Evolutionary conservation across 2,888 invertebrate species (phyloP), one percentile per base, ranked within the genome.

Genomic region (Epinotia ramella): DNA sequence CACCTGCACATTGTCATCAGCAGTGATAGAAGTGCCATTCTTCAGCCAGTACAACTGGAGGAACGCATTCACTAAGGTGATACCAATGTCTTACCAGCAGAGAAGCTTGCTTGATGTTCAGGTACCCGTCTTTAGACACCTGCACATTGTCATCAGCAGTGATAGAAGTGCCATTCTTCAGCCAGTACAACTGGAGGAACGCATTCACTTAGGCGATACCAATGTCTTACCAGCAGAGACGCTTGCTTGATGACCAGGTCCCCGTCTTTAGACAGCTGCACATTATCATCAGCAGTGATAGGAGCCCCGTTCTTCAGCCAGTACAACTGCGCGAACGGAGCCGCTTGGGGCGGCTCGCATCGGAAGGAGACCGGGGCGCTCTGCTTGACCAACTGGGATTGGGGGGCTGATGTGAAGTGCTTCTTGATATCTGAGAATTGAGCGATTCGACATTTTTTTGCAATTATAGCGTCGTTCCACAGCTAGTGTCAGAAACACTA

Each of bases 381-480:
- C 79, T 98, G 95, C 88, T 98, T 97, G 53, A 98, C 97, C 68
- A 96, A 95, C 78, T 97, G 96, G 1, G 97, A 97, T 83, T 97
- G 96, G 9, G 99, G 99, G n/a, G 97, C 96, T 78, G 97, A 96
- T 82, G 97, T 96, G 95, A 99, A 99, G 88, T 97, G 97, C 92
- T 98, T 98, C 92, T 97, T 97, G 91, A 99, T 95, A 93, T 97
- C 99, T 99, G 83, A 3, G 71, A 63, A 46, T 53, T 53, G n/a
- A 53, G n/a, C 53, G 53, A 7, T 13, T 40, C 2, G 9, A 7
- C 2, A 7, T 40, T 40, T 40, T 40, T 40, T 40, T 40, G 40
- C 40, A 40, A 28, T 3, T 28, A 28, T 28, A 3, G 33, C 33
- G 33, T 33, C 7, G 33, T 33, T 33, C 7, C 33, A 33, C 33